A percentile compares a stretch with the other conserved stretches of the same genome.
Conservation (phyloP, 2,113 vertebrate species). For the Grammomys surdaster region DNA sequence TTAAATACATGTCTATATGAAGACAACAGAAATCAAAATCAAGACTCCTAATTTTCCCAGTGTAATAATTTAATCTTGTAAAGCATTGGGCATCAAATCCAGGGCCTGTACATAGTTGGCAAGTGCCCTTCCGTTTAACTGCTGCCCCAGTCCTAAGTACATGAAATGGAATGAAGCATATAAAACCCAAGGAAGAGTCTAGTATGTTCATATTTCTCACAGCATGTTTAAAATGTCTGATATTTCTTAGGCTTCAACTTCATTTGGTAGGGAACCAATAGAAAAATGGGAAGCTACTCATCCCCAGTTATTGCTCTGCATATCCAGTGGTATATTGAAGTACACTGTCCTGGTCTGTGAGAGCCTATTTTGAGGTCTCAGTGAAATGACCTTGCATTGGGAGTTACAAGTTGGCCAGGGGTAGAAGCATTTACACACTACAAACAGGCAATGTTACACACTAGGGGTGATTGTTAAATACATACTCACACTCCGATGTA, state of each 20-base stretch:
- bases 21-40: neutral
- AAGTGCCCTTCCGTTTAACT: neutral
- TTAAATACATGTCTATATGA: neutral
- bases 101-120: neutral
- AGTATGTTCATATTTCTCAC: neutral
- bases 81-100: neutral
- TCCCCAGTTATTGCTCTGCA: neutral
- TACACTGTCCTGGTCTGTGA: neutral
- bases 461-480: neutral
- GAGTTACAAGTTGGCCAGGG: neutral
- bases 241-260: neutral
- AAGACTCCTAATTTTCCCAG: neutral
- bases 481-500: too few species aligned
- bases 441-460: neutral
- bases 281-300: neutral
- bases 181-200: neutral
- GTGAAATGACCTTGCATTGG: neutral
- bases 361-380: neutral
- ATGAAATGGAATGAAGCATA: neutral
- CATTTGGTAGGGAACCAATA: neutral
- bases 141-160: too few species aligned
- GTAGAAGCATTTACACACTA: neutral
- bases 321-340: neutral
- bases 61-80: neutral
- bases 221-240: slow-evolving; percentile 2